Evolutionary conservation across 2,888 invertebrate species (phyloP).

Genomic region (Chaetoderma sp.): DNA sequence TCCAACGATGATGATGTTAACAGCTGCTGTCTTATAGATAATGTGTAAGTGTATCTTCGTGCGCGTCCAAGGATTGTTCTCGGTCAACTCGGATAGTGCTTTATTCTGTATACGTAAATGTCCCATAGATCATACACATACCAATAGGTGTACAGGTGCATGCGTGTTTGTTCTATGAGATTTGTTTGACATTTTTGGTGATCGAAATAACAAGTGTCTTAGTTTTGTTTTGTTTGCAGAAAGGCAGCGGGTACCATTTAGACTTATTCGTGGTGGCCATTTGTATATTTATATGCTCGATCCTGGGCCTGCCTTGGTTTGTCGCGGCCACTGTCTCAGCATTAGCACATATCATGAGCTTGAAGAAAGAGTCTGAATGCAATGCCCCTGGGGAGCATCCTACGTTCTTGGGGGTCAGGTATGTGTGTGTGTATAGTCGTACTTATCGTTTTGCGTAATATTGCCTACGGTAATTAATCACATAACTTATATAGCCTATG

Average conservation of each 20-base stretch:
- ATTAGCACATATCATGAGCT: conserved; percentile 96
- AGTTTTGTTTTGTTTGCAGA: conserved; percentile 71
- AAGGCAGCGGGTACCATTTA: conserved; percentile 96
- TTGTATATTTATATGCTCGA: conserved; percentile 87
- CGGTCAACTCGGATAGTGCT: too few relatives aligned
- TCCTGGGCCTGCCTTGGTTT: conserved; percentile 87
- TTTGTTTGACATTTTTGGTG: too few relatives aligned
- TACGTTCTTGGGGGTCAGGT: conserved; percentile 90
- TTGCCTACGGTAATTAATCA: too few relatives aligned
- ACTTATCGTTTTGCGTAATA: not conserved
- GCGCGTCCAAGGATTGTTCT: too few relatives aligned
- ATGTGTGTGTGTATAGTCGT: conserved; percentile 26
- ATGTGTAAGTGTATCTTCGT: not conserved
- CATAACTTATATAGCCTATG: too few relatives aligned
- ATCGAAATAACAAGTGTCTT: too few relatives aligned
- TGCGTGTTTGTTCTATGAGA: too few relatives aligned
- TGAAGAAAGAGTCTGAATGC: conserved; percentile 95
- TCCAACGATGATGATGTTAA: not conserved
- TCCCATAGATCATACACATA: too few relatives aligned
- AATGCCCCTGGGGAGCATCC: conserved; percentile 98
- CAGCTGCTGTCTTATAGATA: not conserved
- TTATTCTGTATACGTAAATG: too few relatives aligned
- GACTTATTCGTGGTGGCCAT: conserved; percentile 91
- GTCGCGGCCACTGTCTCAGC: conserved; percentile 96
- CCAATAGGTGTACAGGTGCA: too few relatives aligned